Percentiles rank a stretch among this genome's conserved stretches.
Evolutionary conservation across 2,888 invertebrate genomes (phyloP).

Genomic region (Tetrapedia diversipes): DNA sequence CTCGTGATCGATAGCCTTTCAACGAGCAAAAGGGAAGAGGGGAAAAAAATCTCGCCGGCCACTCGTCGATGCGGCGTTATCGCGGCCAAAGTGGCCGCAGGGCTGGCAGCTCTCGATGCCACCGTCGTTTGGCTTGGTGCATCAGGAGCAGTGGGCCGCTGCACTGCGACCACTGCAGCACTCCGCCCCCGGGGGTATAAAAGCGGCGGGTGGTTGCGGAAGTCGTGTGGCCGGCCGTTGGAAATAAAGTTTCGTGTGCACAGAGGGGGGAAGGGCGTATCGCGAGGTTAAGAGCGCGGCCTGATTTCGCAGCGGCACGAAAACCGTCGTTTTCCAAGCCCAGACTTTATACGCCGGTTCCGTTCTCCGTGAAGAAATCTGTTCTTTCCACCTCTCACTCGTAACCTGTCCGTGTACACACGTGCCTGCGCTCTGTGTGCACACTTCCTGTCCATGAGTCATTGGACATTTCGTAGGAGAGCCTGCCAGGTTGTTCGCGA

Average conservation of each 20-base stretch:
- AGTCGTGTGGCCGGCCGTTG: slow-evolving; percentile 32
- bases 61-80: background rate
- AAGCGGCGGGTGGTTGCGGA: slow-evolving; percentile 49
- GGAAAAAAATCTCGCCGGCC: background rate
- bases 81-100: background rate
- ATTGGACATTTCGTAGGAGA: background rate
- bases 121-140: slow-evolving; percentile 23
- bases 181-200: slow-evolving; percentile 32
- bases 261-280: slow-evolving; percentile 17
- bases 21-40: too few species aligned
- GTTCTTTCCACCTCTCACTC: background rate
- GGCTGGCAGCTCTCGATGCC: background rate
- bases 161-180: slow-evolving; percentile 51
- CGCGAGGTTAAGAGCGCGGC: slow-evolving; percentile 43
- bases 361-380: slow-evolving; percentile 32
- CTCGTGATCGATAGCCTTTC: too few species aligned
- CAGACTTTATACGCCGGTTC: background rate
- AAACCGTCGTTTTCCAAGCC: slow-evolving; percentile 38
- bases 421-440: background rate
- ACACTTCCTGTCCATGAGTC: background rate
- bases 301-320: slow-evolving; percentile 56
- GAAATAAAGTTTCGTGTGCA: slow-evolving; percentile 53
- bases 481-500: too few species aligned
- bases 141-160: slow-evolving; percentile 39
- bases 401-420: background rate